Conservation (phyloP, 92 coral and sea anemone genomes). For the Palythoa grandis region DNA sequence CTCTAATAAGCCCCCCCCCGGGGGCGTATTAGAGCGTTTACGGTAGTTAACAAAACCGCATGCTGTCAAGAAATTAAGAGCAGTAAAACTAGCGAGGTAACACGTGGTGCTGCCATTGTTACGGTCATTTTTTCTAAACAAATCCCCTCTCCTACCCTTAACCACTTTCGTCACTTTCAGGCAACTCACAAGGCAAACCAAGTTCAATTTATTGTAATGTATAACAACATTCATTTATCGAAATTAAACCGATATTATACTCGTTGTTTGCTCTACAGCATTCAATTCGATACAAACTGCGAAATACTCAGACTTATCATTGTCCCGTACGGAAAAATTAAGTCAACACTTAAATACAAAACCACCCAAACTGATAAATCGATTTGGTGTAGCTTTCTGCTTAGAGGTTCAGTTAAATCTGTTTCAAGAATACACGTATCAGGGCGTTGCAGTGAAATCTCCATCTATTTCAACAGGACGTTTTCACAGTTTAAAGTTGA, state of each 20-base stretch:
- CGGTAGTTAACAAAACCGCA: no score
- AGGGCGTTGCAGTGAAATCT: neutral
- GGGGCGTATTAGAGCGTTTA: no score
- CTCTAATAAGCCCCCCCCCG: no score
- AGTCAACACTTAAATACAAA: neutral
- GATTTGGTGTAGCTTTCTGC: neutral
- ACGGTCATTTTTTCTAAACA: no score
- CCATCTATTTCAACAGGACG: neutral
- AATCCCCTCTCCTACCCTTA: no score
- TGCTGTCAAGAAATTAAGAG: no score
- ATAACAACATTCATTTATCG: neutral
- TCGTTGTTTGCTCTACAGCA: neutral
- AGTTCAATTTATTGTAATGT: no score
- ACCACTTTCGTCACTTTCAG: no score
- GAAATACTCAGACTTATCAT: neutral
- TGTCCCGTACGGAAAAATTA: neutral
- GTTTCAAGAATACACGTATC: neutral
- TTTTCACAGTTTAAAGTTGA: neutral
- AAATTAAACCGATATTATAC: neutral
- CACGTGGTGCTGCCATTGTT: no score
- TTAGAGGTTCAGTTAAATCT: neutral
- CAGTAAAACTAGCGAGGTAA: no score
- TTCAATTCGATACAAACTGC: neutral
- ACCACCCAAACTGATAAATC: neutral
- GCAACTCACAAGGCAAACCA: no score